Percentiles rank a stretch among this genome's conserved stretches.
Conservation (phyloP, 2,888 invertebrate genomes). For the Nemoura dubitans region DNA sequence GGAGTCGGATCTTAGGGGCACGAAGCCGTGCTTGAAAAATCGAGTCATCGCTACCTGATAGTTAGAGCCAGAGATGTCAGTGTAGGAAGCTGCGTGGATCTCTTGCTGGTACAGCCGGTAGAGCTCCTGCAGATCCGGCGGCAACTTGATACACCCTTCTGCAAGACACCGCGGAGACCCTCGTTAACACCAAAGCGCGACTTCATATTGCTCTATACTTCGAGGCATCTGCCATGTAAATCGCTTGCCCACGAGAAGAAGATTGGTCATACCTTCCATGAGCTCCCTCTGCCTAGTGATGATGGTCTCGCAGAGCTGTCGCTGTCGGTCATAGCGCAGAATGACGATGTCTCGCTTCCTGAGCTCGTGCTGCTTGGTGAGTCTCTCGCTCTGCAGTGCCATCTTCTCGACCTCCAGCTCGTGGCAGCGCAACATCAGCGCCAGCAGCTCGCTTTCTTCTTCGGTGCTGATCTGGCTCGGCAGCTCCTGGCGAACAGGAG, state of each 20-base stretch:
- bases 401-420: conserved; percentile 94
- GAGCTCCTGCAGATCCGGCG: conserved; percentile 79
- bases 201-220: too few species aligned
- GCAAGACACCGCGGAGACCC: conserved; percentile 49
- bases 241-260: not conserved
- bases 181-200: too few species aligned
- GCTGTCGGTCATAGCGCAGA: conserved; percentile 82
- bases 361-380: conserved; percentile 87
- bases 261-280: conserved; percentile 74
- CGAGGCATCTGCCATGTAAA: not conserved
- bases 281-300: conserved; percentile 87
- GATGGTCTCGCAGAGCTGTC: conserved; percentile 89
- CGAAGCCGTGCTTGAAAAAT: not conserved
- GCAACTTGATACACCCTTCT: conserved; percentile 76
- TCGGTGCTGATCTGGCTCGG: conserved; percentile 86
- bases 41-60: conserved; percentile 19
- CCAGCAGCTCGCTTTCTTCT: conserved; percentile 89
- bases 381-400: conserved; percentile 86
- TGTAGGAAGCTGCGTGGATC: conserved; percentile 83
- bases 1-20: not conserved
- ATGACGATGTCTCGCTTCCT: conserved; percentile 84
- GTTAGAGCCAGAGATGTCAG: conserved; percentile 66
- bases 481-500: conserved; percentile 69
- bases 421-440: conserved; percentile 89
- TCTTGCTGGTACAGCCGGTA: conserved; percentile 87